These are phyloP conservation scores for Neolamprologus brichardi DNA, from an alignment of 2,113 vertebrate species.

Conservation along the genomic window DNA sequence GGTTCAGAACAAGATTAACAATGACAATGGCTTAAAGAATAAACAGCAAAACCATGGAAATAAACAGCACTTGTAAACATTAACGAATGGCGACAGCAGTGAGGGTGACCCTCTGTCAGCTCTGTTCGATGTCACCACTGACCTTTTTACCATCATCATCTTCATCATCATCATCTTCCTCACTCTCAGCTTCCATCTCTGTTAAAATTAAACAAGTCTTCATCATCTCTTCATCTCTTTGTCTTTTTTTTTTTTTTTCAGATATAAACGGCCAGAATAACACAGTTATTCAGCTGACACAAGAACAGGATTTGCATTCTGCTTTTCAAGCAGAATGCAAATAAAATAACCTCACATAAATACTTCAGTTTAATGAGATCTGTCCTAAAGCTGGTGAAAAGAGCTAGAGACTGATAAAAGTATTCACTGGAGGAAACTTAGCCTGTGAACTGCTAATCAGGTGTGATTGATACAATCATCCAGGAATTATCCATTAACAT, in stretches of 20 bases:
- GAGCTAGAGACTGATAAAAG: not conserved
- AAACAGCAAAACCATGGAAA: not conserved
- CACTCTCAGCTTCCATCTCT: slow-evolving; percentile 68
- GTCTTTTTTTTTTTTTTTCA: not conserved
- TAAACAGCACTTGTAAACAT: not conserved
- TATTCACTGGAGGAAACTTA: not conserved
- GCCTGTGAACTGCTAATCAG: not conserved
- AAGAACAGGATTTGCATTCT: not conserved
- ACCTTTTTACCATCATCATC: slow-evolving; percentile 87
- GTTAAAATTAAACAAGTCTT: slow-evolving; percentile 46
- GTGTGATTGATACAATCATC: not conserved
- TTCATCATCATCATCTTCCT: slow-evolving; percentile 69
- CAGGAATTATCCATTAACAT: not conserved
- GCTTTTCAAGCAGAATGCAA: not conserved
- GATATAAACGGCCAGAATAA: not conserved
- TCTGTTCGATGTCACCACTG: slow-evolving; percentile 73
- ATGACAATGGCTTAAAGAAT: not conserved
- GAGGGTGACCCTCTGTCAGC: not conserved
- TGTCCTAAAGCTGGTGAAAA: not conserved
- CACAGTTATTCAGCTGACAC: not conserved
- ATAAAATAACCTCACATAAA: not conserved
- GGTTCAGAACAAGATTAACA: not conserved
- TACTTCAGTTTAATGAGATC: not conserved
- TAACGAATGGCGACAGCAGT: not conserved
- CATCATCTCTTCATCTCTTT: not conserved